Evolutionary conservation across 2,888 invertebrate genomes (phyloP).

Genomic region (Andrena bucephala): DNA sequence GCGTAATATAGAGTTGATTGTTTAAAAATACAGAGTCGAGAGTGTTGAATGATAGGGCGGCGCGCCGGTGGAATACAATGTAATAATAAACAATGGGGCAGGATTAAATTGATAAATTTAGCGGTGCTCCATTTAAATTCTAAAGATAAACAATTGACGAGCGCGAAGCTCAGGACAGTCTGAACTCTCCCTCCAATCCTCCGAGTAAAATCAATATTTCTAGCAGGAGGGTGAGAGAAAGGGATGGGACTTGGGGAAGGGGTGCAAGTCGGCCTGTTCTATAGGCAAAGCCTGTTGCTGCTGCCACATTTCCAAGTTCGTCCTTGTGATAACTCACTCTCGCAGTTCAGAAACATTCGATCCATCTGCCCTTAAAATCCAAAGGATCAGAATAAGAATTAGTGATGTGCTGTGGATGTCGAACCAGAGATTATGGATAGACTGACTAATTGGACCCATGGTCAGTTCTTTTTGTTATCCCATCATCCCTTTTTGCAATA

Average conservation of each 20-base stretch:
- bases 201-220: conserved; percentile 82
- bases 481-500: not conserved
- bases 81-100: conserved; percentile 51
- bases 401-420: conserved; percentile 81
- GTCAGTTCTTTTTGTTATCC: conserved; percentile 73
- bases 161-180: conserved; percentile 68
- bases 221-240: conserved; percentile 76
- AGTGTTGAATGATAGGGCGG: conserved; percentile 1
- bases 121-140: conserved; percentile 77
- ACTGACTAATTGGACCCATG: conserved; percentile 79
- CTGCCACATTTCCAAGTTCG: conserved; percentile 73
- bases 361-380: conserved; percentile 5
- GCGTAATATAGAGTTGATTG: not conserved
- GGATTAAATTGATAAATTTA: conserved; percentile 68
- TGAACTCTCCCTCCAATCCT: conserved; percentile 74
- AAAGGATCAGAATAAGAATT: conserved; percentile 58
- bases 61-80: not conserved
- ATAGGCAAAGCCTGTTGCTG: conserved; percentile 84
- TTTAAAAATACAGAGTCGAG: not conserved
- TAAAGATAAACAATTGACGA: conserved; percentile 79
- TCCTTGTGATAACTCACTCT: conserved; percentile 61
- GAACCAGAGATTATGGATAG: conserved; percentile 82
- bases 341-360: conserved; percentile 42
- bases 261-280: conserved; percentile 78
- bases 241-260: conserved; percentile 67